A percentile compares a stretch with the other conserved stretches of the same genome.
phyloP scores from a whole-genome alignment of 2,113 vertebrate species.

The Odontophorus gujanensis region DNA sequence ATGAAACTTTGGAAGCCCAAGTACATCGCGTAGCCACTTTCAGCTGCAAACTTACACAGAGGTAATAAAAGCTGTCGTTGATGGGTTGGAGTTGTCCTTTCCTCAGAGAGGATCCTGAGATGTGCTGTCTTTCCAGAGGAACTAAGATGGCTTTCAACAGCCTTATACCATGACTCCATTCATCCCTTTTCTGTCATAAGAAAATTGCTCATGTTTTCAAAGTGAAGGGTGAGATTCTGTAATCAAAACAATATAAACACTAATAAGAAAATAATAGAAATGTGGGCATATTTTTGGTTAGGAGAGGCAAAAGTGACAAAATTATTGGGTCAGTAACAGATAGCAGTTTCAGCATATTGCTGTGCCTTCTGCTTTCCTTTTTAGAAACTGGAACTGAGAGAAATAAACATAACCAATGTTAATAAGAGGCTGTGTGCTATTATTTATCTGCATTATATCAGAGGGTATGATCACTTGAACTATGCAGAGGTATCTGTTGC shows the following conservation, averaged over 20 bases:
- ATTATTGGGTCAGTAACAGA: too few relatives aligned
- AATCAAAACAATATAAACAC: neutral
- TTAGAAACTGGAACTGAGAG: neutral
- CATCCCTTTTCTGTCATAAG: neutral
- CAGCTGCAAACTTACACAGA: too few relatives aligned
- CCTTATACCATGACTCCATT: neutral
- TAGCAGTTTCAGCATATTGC: neutral
- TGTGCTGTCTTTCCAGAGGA: too few relatives aligned
- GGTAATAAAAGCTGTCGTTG: too few relatives aligned
- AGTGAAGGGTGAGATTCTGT: neutral
- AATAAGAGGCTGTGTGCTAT: neutral
- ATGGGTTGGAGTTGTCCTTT: too few relatives aligned
- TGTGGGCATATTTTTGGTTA: neutral
- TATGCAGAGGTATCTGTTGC: neutral
- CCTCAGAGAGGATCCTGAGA: too few relatives aligned
- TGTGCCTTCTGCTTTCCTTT: neutral
- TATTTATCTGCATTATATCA: too few relatives aligned
- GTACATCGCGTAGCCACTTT: too few relatives aligned
- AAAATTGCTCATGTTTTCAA: neutral
- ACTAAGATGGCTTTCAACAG: neutral
- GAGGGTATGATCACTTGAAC: neutral
- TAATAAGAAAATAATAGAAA: neutral
- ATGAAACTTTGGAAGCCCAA: too few relatives aligned
- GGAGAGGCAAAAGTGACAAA: neutral
- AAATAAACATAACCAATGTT: neutral